Evolutionary conservation across 1,140 invertebrate species (phyloP).

Genomic region (Plodia interpunctella): DNA sequence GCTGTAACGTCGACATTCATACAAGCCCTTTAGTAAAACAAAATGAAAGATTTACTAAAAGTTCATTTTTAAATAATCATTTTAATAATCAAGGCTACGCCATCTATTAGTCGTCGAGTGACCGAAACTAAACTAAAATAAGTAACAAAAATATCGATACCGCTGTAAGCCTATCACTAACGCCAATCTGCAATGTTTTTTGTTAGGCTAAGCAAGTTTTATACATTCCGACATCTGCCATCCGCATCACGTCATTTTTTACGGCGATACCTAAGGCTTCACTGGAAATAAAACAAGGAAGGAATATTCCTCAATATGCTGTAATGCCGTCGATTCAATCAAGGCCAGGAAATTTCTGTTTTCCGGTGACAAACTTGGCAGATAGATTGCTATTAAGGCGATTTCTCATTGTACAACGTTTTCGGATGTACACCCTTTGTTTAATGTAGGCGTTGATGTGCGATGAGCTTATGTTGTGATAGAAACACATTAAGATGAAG

Average conservation of each 20-base stretch:
- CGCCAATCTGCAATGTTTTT: constrained; percentile 20
- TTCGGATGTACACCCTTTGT: background rate
- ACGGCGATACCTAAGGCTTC: constrained; percentile 39
- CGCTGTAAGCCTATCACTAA: background rate
- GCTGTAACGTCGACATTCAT: too few relatives aligned
- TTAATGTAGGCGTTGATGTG: background rate
- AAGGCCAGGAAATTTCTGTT: constrained; percentile 18
- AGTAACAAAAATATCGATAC: too few relatives aligned
- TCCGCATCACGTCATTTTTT: constrained; percentile 45
- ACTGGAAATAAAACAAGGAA: constrained; percentile 27
- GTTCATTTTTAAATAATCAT: too few relatives aligned
- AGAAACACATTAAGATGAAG: too few relatives aligned
- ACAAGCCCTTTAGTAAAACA: too few relatives aligned
- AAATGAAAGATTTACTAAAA: too few relatives aligned
- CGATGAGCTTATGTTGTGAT: too few relatives aligned
- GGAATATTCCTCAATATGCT: constrained; percentile 8
- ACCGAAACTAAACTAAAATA: too few relatives aligned
- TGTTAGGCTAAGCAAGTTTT: constrained; percentile 40
- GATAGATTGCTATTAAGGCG: background rate
- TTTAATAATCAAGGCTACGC: too few relatives aligned
- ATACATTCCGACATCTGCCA: constrained; percentile 45
- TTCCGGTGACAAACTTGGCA: background rate
- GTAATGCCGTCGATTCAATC: constrained; percentile 20
- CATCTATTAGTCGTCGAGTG: too few relatives aligned
- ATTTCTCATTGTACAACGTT: background rate